phyloP scores from a whole-genome alignment of 2,888 invertebrate species.

The Eilema sororculum region DNA sequence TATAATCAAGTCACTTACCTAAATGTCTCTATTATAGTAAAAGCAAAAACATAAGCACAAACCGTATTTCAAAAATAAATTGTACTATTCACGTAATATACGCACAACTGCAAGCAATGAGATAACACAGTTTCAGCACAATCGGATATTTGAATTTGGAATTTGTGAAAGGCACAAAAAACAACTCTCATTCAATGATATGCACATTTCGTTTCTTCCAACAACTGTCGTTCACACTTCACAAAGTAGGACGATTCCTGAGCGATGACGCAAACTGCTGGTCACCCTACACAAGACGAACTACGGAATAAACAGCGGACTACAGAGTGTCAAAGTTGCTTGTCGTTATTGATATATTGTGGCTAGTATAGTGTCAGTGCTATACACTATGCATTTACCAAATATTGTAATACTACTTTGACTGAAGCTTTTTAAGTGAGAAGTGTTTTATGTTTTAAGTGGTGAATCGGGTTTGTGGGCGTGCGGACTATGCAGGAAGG shows the following conservation, averaged over 20 bases:
- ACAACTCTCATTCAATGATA: constrained; percentile 14
- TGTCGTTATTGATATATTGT: constrained; percentile 20
- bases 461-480: neutral
- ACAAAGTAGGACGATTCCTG: constrained; percentile 11
- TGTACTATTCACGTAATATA: too few relatives aligned
- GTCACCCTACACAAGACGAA: constrained; percentile 15
- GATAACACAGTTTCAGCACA: too few relatives aligned
- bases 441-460: too few relatives aligned
- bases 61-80: too few relatives aligned
- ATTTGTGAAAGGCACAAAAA: neutral
- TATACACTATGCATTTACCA: neutral
- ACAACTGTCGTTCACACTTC: constrained; percentile 17
- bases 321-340: constrained; percentile 23
- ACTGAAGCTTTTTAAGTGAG: too few relatives aligned
- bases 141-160: too few relatives aligned
- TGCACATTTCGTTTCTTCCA: constrained; percentile 3
- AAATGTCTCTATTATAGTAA: too few relatives aligned
- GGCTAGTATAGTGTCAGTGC: constrained; percentile 3
- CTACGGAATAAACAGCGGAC: constrained; percentile 13
- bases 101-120: too few relatives aligned
- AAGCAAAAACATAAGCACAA: too few relatives aligned
- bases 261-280: constrained; percentile 18
- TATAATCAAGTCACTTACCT: too few relatives aligned
- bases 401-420: neutral
- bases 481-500: too few relatives aligned